These are phyloP conservation scores for Drosophila sp. DNA, from an alignment of 1,140 invertebrate species.

Conservation along the genomic window DNA sequence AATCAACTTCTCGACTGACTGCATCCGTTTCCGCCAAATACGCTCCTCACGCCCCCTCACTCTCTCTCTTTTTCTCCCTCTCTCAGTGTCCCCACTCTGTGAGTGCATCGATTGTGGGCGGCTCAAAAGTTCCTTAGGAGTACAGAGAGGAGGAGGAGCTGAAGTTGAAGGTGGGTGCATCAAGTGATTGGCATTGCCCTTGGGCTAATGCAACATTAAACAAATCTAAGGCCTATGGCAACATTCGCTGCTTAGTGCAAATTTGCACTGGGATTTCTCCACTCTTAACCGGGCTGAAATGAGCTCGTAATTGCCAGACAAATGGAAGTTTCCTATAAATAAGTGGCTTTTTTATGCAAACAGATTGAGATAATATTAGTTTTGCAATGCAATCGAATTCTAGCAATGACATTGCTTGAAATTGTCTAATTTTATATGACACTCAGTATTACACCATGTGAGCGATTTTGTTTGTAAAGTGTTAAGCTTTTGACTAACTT, in stretches of 20 bases:
- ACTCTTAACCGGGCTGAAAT: slow-evolving; percentile 23
- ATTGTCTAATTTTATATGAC: neutral
- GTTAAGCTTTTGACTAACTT: neutral
- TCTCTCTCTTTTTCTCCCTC: neutral
- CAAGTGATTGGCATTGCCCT: slow-evolving; percentile 63
- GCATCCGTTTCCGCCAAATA: slow-evolving; percentile 67
- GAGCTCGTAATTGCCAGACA: slow-evolving; percentile 31
- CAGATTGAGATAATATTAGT: slow-evolving; percentile 15
- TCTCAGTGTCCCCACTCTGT: too few species aligned
- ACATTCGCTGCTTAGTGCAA: slow-evolving; percentile 37
- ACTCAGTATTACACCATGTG: neutral
- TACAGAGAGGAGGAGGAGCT: neutral
- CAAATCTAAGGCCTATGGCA: slow-evolving; percentile 49
- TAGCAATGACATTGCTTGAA: slow-evolving; percentile 7
- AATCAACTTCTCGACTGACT: slow-evolving; percentile 60
- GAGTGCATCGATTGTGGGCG: slow-evolving; percentile 14
- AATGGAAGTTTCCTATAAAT: slow-evolving; percentile 9
- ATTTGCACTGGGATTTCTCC: slow-evolving; percentile 40
- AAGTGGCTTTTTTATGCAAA: slow-evolving; percentile 14
- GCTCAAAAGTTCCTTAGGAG: slow-evolving; percentile 2
- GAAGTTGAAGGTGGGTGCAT: neutral
- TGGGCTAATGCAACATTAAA: slow-evolving; percentile 63
- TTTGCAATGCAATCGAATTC: slow-evolving; percentile 3
- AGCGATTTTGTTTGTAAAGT: neutral
- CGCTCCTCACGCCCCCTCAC: too few species aligned